phyloP scores from a whole-genome alignment of 1,140 invertebrate genomes.

The Cotesia glomerata region DNA sequence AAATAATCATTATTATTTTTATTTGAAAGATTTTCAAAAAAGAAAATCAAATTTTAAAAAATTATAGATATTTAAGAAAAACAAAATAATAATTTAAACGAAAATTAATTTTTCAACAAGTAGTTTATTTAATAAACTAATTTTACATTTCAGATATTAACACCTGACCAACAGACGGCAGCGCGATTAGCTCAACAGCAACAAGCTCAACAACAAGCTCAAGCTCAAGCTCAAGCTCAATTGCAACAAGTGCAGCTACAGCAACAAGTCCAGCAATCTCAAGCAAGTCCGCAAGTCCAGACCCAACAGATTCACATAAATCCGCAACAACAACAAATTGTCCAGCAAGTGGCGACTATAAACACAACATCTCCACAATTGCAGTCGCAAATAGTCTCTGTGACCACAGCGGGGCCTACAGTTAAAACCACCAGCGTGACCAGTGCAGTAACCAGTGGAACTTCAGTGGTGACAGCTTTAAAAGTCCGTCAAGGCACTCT shows the following conservation, averaged over 20 bases:
- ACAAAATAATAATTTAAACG: constrained; percentile 12
- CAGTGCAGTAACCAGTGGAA: constrained; percentile 41
- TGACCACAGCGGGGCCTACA: constrained; percentile 45
- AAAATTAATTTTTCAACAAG: constrained; percentile 9
- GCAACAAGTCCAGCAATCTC: constrained; percentile 37
- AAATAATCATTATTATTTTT: too few relatives aligned
- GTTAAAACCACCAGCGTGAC: constrained; percentile 49
- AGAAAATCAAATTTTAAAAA: too few relatives aligned
- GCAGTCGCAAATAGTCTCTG: constrained; percentile 24
- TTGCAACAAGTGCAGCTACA: constrained; percentile 43
- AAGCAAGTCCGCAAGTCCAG: constrained; percentile 30
- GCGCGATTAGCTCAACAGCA: constrained; percentile 51
- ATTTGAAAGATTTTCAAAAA: too few relatives aligned
- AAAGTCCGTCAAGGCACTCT: constrained; percentile 47
- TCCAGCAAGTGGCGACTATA: neutral
- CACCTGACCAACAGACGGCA: constrained; percentile 58
- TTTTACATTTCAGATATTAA: constrained; percentile 39
- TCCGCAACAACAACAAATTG: constrained; percentile 38
- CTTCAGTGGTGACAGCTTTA: constrained; percentile 45
- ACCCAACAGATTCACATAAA: constrained; percentile 43
- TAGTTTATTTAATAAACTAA: neutral
- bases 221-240: constrained; percentile 33
- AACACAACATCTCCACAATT: constrained; percentile 26
- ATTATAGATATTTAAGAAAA: neutral
- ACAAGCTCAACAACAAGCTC: constrained; percentile 34